These are phyloP conservation scores for Reinhardtius hippoglossoides DNA, from an alignment of 2,113 vertebrate species.

Conservation along the genomic window DNA sequence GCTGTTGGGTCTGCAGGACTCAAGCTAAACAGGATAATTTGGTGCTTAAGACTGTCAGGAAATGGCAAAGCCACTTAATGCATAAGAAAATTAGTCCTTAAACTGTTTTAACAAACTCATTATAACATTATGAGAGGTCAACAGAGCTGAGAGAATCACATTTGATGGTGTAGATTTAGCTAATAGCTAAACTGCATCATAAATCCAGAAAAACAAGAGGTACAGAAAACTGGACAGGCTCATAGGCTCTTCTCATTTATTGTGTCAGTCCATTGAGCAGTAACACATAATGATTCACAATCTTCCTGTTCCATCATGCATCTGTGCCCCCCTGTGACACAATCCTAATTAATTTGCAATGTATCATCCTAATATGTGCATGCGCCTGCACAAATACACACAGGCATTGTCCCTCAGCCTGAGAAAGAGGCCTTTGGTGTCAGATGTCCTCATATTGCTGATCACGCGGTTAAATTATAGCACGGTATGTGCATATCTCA, in stretches of 20 bases:
- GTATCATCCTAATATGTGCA: slow-evolving; percentile 26
- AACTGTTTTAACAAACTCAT: slow-evolving; percentile 29
- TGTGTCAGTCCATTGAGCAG: slow-evolving; percentile 10
- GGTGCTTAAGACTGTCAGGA: slow-evolving; percentile 38
- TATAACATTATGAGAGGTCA: not conserved
- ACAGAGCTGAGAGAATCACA: not conserved
- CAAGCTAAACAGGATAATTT: slow-evolving; percentile 47
- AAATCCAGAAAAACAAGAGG: not conserved
- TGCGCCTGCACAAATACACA: slow-evolving; percentile 10
- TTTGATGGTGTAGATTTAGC: slow-evolving; percentile 1
- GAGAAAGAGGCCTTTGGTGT: slow-evolving; percentile 29
- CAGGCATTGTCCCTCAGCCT: slow-evolving; percentile 9
- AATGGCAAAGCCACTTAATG: not conserved
- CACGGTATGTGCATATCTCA: slow-evolving; percentile 43
- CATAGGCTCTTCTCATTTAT: not conserved
- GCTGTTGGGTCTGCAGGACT: slow-evolving; percentile 46
- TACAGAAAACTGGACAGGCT: not conserved
- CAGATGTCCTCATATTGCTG: slow-evolving; percentile 61
- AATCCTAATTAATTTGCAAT: slow-evolving; percentile 42
- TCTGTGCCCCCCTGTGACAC: slow-evolving; percentile 4
- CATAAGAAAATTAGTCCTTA: not conserved
- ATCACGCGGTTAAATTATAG: slow-evolving; percentile 67
- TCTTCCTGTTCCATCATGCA: slow-evolving; percentile 55
- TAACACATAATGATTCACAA: slow-evolving; percentile 32
- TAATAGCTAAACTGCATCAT: slow-evolving; percentile 26